Conservation (phyloP, 2,888 invertebrate species). For the Zaprionus obscuricornis region DNA sequence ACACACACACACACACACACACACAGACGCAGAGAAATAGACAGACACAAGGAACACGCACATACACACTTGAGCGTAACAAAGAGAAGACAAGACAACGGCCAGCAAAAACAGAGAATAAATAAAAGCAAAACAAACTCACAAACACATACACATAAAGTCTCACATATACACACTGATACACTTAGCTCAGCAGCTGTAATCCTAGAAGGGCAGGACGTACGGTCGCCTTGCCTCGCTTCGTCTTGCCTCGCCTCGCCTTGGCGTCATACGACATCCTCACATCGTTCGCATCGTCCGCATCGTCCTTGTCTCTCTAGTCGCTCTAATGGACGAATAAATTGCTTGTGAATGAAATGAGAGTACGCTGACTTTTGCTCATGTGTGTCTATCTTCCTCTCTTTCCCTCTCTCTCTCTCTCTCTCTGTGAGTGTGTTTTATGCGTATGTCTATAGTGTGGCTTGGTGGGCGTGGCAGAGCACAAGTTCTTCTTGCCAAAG, state of each 20-base stretch:
- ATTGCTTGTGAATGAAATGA: conserved; percentile 79
- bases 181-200: conserved; percentile 56
- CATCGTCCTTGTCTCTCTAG: conserved; percentile 36
- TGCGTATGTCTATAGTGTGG: conserved; percentile 29
- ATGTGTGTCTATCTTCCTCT: conserved; percentile 22
- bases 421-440: not conserved
- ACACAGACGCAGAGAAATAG: conserved; percentile 1
- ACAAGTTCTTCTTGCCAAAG: conserved; percentile 46
- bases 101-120: conserved; percentile 73
- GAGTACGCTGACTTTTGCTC: conserved; percentile 67
- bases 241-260: conserved; percentile 30
- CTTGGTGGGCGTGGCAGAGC: conserved; percentile 55
- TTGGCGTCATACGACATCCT: not conserved
- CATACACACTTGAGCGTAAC: conserved; percentile 64
- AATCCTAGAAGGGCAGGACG: conserved; percentile 74
- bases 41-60: conserved; percentile 1
- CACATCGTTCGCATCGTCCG: not conserved
- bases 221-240: conserved; percentile 14
- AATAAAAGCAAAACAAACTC: conserved; percentile 73
- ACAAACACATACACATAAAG: conserved; percentile 23
- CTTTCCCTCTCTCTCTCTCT: not conserved
- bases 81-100: conserved; percentile 70
- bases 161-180: conserved; percentile 30
- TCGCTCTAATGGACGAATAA: conserved; percentile 79
- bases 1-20: conserved; percentile 33